Evolutionary conservation across 2,113 vertebrate genomes (phyloP).

Genomic region (Trogon surrucura): DNA sequence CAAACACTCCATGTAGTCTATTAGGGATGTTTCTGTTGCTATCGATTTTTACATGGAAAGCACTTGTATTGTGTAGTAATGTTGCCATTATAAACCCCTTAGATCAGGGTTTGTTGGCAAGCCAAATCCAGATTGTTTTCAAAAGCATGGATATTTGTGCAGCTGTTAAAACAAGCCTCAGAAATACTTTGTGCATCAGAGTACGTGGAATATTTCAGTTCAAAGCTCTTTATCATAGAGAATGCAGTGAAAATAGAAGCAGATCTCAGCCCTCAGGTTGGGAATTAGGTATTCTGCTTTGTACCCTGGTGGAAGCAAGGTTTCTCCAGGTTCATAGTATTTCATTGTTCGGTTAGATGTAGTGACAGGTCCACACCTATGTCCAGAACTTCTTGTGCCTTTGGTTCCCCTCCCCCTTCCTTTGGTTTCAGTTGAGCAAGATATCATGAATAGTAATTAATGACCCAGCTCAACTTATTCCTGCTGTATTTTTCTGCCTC

Average conservation of each 20-base stretch:
- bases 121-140: constrained; percentile 32
- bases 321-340: neutral
- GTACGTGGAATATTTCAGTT: neutral
- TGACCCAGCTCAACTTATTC: neutral
- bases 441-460: neutral
- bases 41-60: constrained; percentile 38
- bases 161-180: constrained; percentile 52
- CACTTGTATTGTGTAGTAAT: constrained; percentile 28
- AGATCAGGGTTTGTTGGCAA: constrained; percentile 44
- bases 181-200: neutral
- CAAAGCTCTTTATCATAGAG: neutral
- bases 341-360: neutral
- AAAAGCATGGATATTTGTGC: constrained; percentile 35
- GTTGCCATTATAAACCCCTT: constrained; percentile 42
- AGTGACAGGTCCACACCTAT: neutral
- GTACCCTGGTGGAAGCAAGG: neutral
- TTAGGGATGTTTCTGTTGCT: constrained; percentile 45
- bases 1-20: neutral
- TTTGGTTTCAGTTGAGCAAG: neutral
- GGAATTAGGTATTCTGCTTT: neutral
- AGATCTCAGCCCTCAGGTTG: neutral
- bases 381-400: neutral
- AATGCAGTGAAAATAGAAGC: neutral
- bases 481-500: neutral
- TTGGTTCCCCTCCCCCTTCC: neutral